Evolutionary conservation across 2,888 invertebrate genomes (phyloP).

Genomic region (Chymomyza amoena): DNA sequence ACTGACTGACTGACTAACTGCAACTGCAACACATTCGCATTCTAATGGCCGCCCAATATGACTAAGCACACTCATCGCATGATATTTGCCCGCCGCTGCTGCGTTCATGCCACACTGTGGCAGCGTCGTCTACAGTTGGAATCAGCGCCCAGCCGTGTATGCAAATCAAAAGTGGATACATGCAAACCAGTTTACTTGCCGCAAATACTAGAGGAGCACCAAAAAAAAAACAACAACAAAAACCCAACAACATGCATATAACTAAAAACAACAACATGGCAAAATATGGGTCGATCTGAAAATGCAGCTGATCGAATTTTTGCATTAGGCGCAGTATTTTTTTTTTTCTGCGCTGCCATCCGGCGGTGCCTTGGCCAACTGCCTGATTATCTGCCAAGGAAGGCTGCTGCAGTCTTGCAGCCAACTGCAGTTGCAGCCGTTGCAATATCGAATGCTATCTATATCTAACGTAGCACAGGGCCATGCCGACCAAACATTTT

Average conservation of each 20-base stretch:
- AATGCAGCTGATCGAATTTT: constrained; percentile 77
- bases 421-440: constrained; percentile 41
- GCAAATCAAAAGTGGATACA: constrained; percentile 67
- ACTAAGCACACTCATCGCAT: constrained; percentile 73
- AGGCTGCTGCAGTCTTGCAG: constrained; percentile 43
- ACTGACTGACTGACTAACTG: constrained; percentile 5
- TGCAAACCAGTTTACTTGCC: constrained; percentile 63
- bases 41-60: constrained; percentile 78
- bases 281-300: constrained; percentile 77
- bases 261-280: constrained; percentile 8
- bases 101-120: constrained; percentile 10
- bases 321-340: constrained; percentile 70
- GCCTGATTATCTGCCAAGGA: constrained; percentile 72
- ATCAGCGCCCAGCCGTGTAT: constrained; percentile 74
- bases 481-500: constrained; percentile 59
- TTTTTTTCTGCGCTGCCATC: constrained; percentile 18
- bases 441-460: constrained; percentile 67
- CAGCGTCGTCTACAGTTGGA: neutral
- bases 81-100: constrained; percentile 8
- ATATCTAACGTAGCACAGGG: constrained; percentile 66
- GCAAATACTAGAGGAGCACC: constrained; percentile 16
- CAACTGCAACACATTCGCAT: constrained; percentile 58
- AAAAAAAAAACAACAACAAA: constrained; percentile 9
- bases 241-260: constrained; percentile 7
- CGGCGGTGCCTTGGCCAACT: constrained; percentile 16